Evolutionary conservation across 2,888 invertebrate species (phyloP).

Genomic region (Serripes groenlandicus): DNA sequence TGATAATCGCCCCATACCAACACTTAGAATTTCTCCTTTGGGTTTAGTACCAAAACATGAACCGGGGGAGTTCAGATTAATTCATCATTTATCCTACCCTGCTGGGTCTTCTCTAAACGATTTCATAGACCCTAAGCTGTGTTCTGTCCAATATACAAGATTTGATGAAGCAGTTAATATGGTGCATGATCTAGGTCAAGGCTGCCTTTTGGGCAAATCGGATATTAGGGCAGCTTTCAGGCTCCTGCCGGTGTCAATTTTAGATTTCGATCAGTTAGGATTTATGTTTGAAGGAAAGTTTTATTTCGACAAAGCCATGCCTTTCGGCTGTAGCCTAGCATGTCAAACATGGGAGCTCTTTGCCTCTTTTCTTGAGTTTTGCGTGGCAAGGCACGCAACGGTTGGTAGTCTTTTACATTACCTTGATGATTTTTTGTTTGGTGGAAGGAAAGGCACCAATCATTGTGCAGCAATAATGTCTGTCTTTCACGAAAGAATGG

Average conservation of each 20-base stretch:
- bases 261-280: conserved; percentile 37
- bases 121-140: conserved; percentile 15
- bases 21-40: conserved; percentile 14
- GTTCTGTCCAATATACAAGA: conserved; percentile 25
- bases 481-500: neutral
- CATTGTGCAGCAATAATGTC: neutral
- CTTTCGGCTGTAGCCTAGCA: conserved; percentile 41
- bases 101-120: conserved; percentile 14
- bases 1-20: neutral
- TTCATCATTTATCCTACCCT: conserved; percentile 34
- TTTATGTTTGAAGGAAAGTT: conserved; percentile 44
- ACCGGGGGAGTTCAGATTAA: conserved; percentile 14
- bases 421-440: conserved; percentile 50
- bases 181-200: conserved; percentile 21
- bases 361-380: conserved; percentile 23
- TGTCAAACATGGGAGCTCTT: conserved; percentile 33
- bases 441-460: conserved; percentile 13
- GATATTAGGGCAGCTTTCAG: conserved; percentile 30
- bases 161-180: conserved; percentile 29
- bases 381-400: neutral
- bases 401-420: conserved; percentile 27
- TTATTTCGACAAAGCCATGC: conserved; percentile 47
- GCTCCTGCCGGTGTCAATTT: conserved; percentile 27
- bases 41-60: conserved; percentile 35
- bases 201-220: conserved; percentile 1